A percentile compares a stretch with the other conserved stretches of the same genome.
These are phyloP conservation scores for Chelon labrosus DNA, from an alignment of 2,797 vertebrate genomes.

Conservation along the genomic window DNA sequence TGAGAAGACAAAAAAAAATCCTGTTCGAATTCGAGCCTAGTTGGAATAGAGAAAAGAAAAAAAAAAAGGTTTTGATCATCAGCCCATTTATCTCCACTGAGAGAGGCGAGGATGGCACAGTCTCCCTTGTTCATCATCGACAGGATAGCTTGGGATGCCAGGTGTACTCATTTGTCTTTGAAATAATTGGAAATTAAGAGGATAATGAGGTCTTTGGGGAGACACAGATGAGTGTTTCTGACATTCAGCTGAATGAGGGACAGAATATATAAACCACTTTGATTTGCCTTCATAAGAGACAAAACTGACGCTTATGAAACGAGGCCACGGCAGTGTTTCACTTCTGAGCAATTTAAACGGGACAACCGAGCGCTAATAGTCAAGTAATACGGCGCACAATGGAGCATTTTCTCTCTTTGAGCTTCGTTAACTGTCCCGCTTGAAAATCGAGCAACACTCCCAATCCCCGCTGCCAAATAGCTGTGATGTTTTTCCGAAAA, in stretches of 20 bases:
- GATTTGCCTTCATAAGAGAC: slow-evolving; percentile 58
- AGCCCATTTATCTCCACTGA: slow-evolving; percentile 59
- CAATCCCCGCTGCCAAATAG: slow-evolving; percentile 4
- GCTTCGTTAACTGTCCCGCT: background rate
- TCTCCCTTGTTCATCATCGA: slow-evolving; percentile 64
- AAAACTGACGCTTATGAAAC: slow-evolving; percentile 32
- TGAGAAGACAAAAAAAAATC: slow-evolving; percentile 11
- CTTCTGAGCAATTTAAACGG: slow-evolving; percentile 17
- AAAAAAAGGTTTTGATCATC: slow-evolving; percentile 59
- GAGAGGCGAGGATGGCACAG: slow-evolving; percentile 42
- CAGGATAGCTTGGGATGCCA: slow-evolving; percentile 68
- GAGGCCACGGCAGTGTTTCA: slow-evolving; percentile 9
- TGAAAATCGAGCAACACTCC: background rate
- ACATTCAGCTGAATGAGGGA: slow-evolving; percentile 68
- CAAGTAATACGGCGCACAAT: background rate
- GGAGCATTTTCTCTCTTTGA: background rate
- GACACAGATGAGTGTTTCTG: slow-evolving; percentile 57
- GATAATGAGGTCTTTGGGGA: slow-evolving; percentile 83
- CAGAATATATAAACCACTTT: slow-evolving; percentile 52
- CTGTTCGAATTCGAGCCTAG: slow-evolving; percentile 35
- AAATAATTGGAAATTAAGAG: slow-evolving; percentile 82
- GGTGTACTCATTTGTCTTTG: slow-evolving; percentile 78
- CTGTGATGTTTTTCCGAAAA: background rate
- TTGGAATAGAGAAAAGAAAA: slow-evolving; percentile 29
- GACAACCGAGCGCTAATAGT: slow-evolving; percentile 10